Base-by-base conservation (phyloP, 1,140 invertebrate genomes). In the Trissolcus basalis region DNA sequence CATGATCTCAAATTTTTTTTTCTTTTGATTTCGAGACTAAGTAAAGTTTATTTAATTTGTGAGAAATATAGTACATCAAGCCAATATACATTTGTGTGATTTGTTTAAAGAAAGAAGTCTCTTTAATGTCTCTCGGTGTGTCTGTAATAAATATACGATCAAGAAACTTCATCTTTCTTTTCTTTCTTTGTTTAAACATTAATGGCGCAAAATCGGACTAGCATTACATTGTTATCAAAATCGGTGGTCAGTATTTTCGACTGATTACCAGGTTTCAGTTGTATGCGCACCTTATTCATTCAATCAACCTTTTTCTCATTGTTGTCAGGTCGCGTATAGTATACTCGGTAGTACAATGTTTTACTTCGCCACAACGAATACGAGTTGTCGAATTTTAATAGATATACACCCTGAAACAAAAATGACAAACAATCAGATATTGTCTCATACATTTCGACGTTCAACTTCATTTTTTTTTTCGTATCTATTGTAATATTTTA, bases 301-400 rank as follows among this genome's bases (percentile, higher is more conserved):
- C 63, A 81, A 43, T 73, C 77, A 78, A 81, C 61, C 82, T 83
- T 77, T 80, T 83, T 73, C 61, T 82, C 50, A 64, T 79, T 36
- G 51, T 72, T 72, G 27, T 72, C 81, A 6, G 83, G 84, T 54
- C 92, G 92, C 51, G 97, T 98, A 82, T 99, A 99, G 86, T 98
- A 99, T 43, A 99, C 97, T 88, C 98, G 91, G 88, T 99, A 99
- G 86, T 99, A 99, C 19, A 99, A 91, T 9, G 96, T 98, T 93
- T 99, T 99, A 78, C 96, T 98, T 80, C 98, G 92, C 98, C 98
- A 99, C 58, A 99, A 89, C 43, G 97, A 99, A 89, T 99, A 99
- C 0, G 97, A 98, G 89, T 99, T 99, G 89, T 99, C 98, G 89
- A 99, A 99, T 90, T 99, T 99, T 7, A 99, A 90, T 83, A 99